phyloP scores from a whole-genome alignment of 2,797 vertebrate species.

The Takifugu ocellatus region DNA sequence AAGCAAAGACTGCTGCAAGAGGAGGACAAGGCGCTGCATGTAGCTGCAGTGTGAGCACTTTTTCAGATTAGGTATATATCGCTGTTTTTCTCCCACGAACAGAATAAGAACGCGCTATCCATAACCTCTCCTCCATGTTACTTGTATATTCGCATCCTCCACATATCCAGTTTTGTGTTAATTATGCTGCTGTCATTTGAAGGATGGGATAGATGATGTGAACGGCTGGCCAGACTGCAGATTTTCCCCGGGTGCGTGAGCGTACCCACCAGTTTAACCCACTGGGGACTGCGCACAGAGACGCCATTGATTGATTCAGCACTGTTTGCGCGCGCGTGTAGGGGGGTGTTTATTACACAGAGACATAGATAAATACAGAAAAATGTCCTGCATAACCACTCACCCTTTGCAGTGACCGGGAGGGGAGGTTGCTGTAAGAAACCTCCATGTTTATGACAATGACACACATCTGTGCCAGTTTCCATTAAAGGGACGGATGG shows the following conservation, averaged over 20 bases:
- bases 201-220: constrained; percentile 54
- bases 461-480: constrained; percentile 20
- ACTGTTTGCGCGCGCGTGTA: not conserved
- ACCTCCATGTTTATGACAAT: constrained; percentile 5
- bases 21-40: no score
- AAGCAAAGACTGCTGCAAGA: no score
- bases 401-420: not conserved
- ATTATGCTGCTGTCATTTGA: constrained; percentile 16
- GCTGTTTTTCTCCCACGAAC: constrained; percentile 10
- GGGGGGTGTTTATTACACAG: not conserved
- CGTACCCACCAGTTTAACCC: constrained; percentile 35
- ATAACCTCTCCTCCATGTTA: constrained; percentile 9
- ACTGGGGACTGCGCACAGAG: constrained; percentile 43
- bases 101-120: constrained; percentile 21
- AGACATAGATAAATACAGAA: constrained; percentile 51
- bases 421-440: not conserved
- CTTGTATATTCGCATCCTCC: constrained; percentile 1
- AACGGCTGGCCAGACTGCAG: constrained; percentile 30
- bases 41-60: no score
- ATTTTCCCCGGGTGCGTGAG: constrained; percentile 37
- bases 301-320: constrained; percentile 55
- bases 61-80: not conserved
- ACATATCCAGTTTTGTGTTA: not conserved
- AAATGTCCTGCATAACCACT: constrained; percentile 31
- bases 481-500: constrained; percentile 9